Evolutionary conservation across 2,113 vertebrate species (phyloP), one percentile per base, ranked within the genome.

Genomic region (Motacilla alba): DNA sequence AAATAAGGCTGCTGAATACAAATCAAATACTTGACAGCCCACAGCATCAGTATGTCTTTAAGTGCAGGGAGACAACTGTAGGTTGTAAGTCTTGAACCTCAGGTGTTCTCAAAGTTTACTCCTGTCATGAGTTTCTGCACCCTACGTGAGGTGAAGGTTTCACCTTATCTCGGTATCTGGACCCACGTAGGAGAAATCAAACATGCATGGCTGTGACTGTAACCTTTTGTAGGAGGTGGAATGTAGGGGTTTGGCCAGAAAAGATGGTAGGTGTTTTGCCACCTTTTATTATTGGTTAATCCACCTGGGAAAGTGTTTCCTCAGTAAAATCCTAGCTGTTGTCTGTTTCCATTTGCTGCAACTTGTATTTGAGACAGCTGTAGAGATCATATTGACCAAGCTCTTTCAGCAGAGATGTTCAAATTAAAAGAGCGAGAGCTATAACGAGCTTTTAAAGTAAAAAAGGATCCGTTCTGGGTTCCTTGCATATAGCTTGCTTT

Each of bases 401-500:
- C 10, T 67, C 3, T 68, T 91, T 62, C 50, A 73, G 21, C 23
- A 52, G 31, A 62, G 27, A 27, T 50, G 19, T 24, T 62, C 23
- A 74, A 60, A 50, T 49, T 46, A 20, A 26, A 88, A 68, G 15
- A 81, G 15, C 8, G 37, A 56, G 22, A 70, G 35, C 9, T 58
- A 11, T 60, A 44, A 83, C 67, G 22, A 62, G 4, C 9, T 87
- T 90, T 83, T 26, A 27, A 76, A 87, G 8, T 53, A 10, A 91
- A 37, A 22, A 68, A 5, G 0, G 6, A 28, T 73, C 15, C n/a
- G 0, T 70, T 72, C 64, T 31, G 28, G 0, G 3, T 73, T 85
- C 18, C 31, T 73, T 64, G 30, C 12, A 46, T 58, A 27, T 4
- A 44, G 4, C 2, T 55, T 79, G 10, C 23, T 44, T 63, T 68